phyloP scores from a whole-genome alignment of 2,888 invertebrate genomes.

The Drosophila bunnanda region DNA sequence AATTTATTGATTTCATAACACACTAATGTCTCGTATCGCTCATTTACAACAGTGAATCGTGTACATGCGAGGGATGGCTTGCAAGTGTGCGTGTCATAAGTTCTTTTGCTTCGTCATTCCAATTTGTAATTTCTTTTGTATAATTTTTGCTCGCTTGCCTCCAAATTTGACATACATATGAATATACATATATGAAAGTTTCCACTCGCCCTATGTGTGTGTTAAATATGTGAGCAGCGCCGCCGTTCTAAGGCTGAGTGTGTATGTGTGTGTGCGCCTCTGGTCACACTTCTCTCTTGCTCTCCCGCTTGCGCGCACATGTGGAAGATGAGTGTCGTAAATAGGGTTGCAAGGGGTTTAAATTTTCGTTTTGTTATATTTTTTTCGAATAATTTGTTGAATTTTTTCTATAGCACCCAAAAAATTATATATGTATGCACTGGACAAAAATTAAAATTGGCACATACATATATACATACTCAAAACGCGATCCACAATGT shows the following conservation, averaged over 20 bases:
- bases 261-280: conserved; percentile 30
- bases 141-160: conserved; percentile 65
- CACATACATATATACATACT: too few species aligned
- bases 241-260: conserved; percentile 68
- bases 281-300: conserved; percentile 13
- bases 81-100: conserved; percentile 35
- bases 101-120: conserved; percentile 52
- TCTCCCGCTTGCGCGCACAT: conserved; percentile 63
- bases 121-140: conserved; percentile 75
- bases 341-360: conserved; percentile 29
- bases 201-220: conserved; percentile 31
- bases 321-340: conserved; percentile 65
- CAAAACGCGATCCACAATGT: conserved; percentile 41
- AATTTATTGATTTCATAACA: conserved; percentile 83
- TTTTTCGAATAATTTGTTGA: background rate
- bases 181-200: conserved; percentile 53
- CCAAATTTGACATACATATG: conserved; percentile 64
- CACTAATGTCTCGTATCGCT: conserved; percentile 52
- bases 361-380: background rate
- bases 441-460: background rate
- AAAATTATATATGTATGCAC: too few species aligned
- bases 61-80: conserved; percentile 39
- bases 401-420: too few species aligned
- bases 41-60: conserved; percentile 58
- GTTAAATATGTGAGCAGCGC: conserved; percentile 42